These are phyloP conservation scores for Candidula unifasciata DNA, from an alignment of 2,888 invertebrate species.

Conservation along the genomic window DNA sequence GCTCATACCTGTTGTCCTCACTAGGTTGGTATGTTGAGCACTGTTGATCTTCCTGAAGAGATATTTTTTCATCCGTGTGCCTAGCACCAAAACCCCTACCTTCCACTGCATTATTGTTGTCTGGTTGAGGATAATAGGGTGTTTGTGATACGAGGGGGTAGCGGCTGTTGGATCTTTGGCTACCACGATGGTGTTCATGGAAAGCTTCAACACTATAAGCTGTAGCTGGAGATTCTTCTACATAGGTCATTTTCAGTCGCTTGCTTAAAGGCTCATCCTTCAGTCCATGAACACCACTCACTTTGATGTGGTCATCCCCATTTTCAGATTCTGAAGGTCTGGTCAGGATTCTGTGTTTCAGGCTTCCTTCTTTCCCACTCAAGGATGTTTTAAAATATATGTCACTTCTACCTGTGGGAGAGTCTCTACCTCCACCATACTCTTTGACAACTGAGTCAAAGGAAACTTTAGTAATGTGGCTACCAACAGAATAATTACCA, in stretches of 20 bases:
- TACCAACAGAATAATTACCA: conserved; percentile 16
- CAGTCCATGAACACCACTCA: conserved; percentile 41
- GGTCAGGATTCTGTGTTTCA: conserved; percentile 82
- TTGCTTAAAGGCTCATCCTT: conserved; percentile 41
- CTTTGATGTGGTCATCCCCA: conserved; percentile 26
- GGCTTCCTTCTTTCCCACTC: conserved; percentile 82
- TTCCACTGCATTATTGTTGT: conserved; percentile 24
- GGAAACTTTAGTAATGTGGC: conserved; percentile 48
- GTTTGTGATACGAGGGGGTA: conserved; percentile 10
- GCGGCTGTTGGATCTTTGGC: conserved; percentile 16
- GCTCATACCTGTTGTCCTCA: conserved; percentile 17
- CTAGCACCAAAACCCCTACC: background rate
- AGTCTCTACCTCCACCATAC: conserved; percentile 48
- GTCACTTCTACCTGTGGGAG: conserved; percentile 40
- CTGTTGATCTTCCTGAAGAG: conserved; percentile 12
- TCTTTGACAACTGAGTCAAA: conserved; percentile 51
- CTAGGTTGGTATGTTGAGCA: conserved; percentile 33
- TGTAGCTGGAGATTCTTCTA: conserved; percentile 16
- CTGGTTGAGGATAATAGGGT: conserved; percentile 12
- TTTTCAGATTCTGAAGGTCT: conserved; percentile 78
- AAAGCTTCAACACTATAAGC: conserved; percentile 5
- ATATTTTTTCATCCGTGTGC: background rate
- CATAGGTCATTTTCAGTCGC: conserved; percentile 23
- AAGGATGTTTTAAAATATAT: conserved; percentile 55
- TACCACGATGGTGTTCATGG: conserved; percentile 10